Evolutionary conservation across 1,140 invertebrate genomes (phyloP), one percentile per base, ranked within the genome.

Genomic region (Ericerus pela): DNA sequence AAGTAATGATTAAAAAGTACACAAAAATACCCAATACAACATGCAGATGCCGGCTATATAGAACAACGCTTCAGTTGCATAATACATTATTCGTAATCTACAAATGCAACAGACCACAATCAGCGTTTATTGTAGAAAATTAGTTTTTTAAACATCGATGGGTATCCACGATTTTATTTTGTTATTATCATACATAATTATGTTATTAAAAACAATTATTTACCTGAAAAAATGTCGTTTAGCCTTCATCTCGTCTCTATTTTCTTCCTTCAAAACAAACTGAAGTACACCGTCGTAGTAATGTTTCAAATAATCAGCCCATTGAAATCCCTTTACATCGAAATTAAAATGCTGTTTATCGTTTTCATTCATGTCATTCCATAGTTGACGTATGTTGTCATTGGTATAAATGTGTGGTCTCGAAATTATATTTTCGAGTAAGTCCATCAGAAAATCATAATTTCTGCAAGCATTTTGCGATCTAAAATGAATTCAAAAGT

Each of bases 271-370:
- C 10, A 81, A 70, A 2, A 79, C 65, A 62, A 76, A 78, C 24
- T 74, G 65, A 30, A 78, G 67, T 26, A 77, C 70, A 31, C 78
- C 80, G 36, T 66, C 64, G 24, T 78, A 68, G 60, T 80, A 81
- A 1, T 63, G 70, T 57, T 75, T 68, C 16, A 79, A 71, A 60
- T 77, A 79, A 1, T 64, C 62, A 22, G 72, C 67, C 79, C 79
- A 83, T 36, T 75, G 65, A 10, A 82, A 66, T 11, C 76, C 69
- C 0, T 69, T 69, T 60, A 88, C 76, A 62, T 80, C 79, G 63
- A 84, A 84, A 16, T 73, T 71, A 64, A 86, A 88, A 2, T 79
- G 66, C 2, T 71, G 66, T 58, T 73, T 71, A 63, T 90, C 87
- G 24, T 72, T 66, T 0, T 63, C 64, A 3, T 76, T 70, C 47